Percentiles rank a stretch among this genome's conserved stretches.
phyloP scores from a whole-genome alignment of 1,140 invertebrate species.

The Eriosoma lanigerum region DNA sequence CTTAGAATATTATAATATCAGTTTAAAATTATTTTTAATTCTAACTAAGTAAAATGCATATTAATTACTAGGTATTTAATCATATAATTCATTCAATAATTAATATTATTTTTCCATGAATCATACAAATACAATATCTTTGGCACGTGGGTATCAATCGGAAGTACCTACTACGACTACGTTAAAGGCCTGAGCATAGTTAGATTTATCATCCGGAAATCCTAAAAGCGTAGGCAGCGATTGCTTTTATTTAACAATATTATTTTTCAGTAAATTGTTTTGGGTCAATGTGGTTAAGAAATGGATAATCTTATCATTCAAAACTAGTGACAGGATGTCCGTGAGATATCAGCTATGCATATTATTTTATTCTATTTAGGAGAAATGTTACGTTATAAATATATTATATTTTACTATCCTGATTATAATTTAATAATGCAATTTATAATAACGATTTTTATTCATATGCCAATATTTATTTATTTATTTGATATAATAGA shows the following conservation, averaged over 20 bases:
- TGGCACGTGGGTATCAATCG: constrained; percentile 35
- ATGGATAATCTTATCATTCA: constrained; percentile 27
- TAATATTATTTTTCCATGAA: background rate
- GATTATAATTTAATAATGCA: background rate
- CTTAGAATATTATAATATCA: too few species aligned
- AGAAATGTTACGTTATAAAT: too few species aligned
- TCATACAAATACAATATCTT: background rate
- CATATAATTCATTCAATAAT: too few species aligned
- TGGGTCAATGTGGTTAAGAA: background rate
- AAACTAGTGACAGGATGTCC: constrained; percentile 27
- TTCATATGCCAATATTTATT: too few species aligned
- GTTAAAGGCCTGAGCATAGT: background rate
- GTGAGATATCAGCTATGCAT: constrained; percentile 17
- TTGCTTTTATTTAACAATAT: background rate
- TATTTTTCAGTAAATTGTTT: constrained; percentile 1
- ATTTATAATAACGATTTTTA: background rate
- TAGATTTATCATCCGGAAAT: constrained; percentile 48
- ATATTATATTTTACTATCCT: too few species aligned
- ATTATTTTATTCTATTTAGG: constrained; percentile 13
- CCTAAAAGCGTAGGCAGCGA: constrained; percentile 21
- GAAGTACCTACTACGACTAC: background rate
- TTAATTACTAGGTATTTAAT: too few species aligned
- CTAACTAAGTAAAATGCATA: too few species aligned
- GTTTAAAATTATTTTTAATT: too few species aligned
- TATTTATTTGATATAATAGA: too few species aligned